Conservation (phyloP, 1,140 invertebrate genomes). For the Aricia agestis region DNA sequence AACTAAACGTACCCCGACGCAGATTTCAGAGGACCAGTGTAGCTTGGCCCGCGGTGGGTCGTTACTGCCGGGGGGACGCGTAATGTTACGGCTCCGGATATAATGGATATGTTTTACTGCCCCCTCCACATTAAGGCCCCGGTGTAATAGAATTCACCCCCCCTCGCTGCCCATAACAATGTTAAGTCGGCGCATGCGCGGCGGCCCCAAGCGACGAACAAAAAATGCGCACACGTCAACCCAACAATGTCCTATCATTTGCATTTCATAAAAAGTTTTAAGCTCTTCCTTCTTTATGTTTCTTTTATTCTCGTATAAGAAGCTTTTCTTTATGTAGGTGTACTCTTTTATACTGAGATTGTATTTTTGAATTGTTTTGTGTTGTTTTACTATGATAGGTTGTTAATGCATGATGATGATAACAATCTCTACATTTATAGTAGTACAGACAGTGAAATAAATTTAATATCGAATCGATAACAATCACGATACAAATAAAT, state of each 20-base stretch:
- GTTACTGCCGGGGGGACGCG: slow-evolving; percentile 38
- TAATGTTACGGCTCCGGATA: slow-evolving; percentile 47
- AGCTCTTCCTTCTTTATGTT: too few species aligned
- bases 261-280: too few species aligned
- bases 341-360: too few species aligned
- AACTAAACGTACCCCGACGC: slow-evolving; percentile 51
- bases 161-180: slow-evolving; percentile 62
- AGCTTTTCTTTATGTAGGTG: too few species aligned
- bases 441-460: too few species aligned
- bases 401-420: too few species aligned
- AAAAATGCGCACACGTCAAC: slow-evolving; percentile 28
- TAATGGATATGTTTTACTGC: slow-evolving; percentile 55
- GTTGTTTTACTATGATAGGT: too few species aligned
- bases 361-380: too few species aligned
- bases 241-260: neutral
- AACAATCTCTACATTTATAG: too few species aligned
- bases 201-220: slow-evolving; percentile 25
- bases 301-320: too few species aligned
- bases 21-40: slow-evolving; percentile 52
- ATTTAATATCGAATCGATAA: neutral
- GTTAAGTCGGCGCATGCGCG: slow-evolving; percentile 61
- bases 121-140: slow-evolving; percentile 54
- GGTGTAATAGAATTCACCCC: slow-evolving; percentile 71
- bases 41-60: slow-evolving; percentile 34
- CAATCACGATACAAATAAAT: slow-evolving; percentile 17